Percentiles rank a stretch among this genome's conserved stretches.
Conservation (phyloP, 1,140 invertebrate genomes). For the Eueides isabella region DNA sequence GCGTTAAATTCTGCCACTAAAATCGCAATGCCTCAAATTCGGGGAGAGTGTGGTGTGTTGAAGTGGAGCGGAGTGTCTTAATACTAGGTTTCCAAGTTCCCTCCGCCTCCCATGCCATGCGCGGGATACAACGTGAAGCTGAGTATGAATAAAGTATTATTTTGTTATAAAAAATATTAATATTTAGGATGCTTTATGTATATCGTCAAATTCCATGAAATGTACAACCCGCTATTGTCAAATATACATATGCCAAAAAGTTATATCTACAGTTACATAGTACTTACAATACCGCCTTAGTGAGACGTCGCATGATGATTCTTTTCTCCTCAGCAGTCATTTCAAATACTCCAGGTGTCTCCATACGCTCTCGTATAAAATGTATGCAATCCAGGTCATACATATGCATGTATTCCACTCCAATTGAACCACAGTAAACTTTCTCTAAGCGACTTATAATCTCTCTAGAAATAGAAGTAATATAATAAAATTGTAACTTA, state of each 20-base stretch:
- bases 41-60: no score
- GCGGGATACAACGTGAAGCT: no score
- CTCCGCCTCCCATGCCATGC: no score
- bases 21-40: no score
- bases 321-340: conserved; percentile 87
- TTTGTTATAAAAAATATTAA: neutral
- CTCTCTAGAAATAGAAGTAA: conserved; percentile 82
- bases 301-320: conserved; percentile 87
- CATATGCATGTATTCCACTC: conserved; percentile 95
- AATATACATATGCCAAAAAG: no score
- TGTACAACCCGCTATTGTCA: no score
- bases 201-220: no score
- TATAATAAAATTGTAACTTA: neutral
- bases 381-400: conserved; percentile 89
- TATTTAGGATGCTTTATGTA: neutral
- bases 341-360: conserved; percentile 87
- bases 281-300: conserved; percentile 84
- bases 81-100: no score
- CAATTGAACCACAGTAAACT: conserved; percentile 86
- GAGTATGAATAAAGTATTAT: no score
- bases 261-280: no score
- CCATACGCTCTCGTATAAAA: conserved; percentile 92
- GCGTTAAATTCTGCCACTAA: no score
- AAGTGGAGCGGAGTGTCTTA: no score
- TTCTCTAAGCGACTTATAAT: conserved; percentile 90